Evolutionary conservation across 2,888 invertebrate species (phyloP).

Genomic region (Poecilobothrus nobilitatus): DNA sequence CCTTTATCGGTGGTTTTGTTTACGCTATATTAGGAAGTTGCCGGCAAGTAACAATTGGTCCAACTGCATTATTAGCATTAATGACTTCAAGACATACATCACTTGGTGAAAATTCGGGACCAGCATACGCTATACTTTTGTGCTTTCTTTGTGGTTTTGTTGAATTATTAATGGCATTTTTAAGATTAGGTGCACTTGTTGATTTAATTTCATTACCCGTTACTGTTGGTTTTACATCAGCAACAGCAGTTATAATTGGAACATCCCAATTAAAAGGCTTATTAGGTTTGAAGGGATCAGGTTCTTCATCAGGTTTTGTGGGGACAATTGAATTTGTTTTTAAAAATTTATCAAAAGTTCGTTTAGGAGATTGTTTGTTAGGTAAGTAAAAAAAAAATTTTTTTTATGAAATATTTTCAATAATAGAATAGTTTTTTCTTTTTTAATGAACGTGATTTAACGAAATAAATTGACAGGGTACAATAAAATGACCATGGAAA

Average conservation of each 20-base stretch:
- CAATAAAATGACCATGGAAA: neutral
- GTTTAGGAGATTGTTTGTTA: constrained; percentile 59
- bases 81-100: constrained; percentile 66
- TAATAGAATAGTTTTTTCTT: too few species aligned
- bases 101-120: constrained; percentile 44
- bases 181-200: constrained; percentile 77
- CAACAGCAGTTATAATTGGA: constrained; percentile 83
- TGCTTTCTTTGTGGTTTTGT: constrained; percentile 76
- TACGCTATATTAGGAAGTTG: constrained; percentile 85
- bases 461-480: neutral
- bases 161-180: constrained; percentile 70
- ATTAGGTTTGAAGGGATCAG: constrained; percentile 59
- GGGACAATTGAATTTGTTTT: constrained; percentile 64
- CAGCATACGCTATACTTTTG: constrained; percentile 71
- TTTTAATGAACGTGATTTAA: neutral
- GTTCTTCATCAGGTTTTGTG: constrained; percentile 60
- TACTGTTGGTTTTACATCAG: constrained; percentile 83
- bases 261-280: constrained; percentile 61
- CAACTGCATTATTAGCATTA: constrained; percentile 83
- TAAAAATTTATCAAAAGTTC: constrained; percentile 58
- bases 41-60: constrained; percentile 80
- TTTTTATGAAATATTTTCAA: too few species aligned
- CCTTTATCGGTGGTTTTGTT: constrained; percentile 84
- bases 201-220: constrained; percentile 87
- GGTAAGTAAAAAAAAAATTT: neutral